Percentiles rank a stretch among this genome's conserved stretches.
phyloP scores from a whole-genome alignment of 2,888 invertebrate genomes.

The Malachius bipustulatus region DNA sequence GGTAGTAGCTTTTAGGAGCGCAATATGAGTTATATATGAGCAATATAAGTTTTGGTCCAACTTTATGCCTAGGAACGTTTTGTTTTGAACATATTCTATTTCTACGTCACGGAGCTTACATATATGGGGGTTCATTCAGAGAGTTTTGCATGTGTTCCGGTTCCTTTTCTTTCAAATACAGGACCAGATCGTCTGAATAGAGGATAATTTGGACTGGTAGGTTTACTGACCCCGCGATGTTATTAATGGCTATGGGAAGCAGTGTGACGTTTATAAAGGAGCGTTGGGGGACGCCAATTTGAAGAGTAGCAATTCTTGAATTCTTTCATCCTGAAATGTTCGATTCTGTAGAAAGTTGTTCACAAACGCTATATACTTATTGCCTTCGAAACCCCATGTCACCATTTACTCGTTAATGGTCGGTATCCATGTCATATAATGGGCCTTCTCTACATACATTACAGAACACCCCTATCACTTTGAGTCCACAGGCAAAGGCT shows the following conservation, averaged over 20 bases:
- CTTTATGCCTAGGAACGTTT: too few species aligned
- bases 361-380: constrained; percentile 8
- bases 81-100: too few species aligned
- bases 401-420: constrained; percentile 7
- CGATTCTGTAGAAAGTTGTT: constrained; percentile 11
- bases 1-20: too few species aligned
- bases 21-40: too few species aligned
- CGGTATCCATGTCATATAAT: constrained; percentile 10
- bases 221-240: constrained; percentile 4
- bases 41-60: too few species aligned
- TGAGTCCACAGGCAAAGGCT: constrained; percentile 10
- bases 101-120: too few species aligned
- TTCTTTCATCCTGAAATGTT: constrained; percentile 11
- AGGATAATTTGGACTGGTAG: neutral
- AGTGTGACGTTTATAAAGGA: constrained; percentile 13
- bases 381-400: constrained; percentile 6
- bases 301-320: constrained; percentile 6
- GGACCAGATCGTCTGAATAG: constrained; percentile 5
- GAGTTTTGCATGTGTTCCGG: neutral
- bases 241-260: constrained; percentile 12
- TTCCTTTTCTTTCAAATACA: neutral
- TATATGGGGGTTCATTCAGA: too few species aligned
- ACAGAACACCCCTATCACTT: constrained; percentile 10
- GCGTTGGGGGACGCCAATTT: constrained; percentile 14
- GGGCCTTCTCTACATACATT: constrained; percentile 11